phyloP scores from a whole-genome alignment of 1,140 invertebrate species.

The Brachionus asplanchnoidis region DNA sequence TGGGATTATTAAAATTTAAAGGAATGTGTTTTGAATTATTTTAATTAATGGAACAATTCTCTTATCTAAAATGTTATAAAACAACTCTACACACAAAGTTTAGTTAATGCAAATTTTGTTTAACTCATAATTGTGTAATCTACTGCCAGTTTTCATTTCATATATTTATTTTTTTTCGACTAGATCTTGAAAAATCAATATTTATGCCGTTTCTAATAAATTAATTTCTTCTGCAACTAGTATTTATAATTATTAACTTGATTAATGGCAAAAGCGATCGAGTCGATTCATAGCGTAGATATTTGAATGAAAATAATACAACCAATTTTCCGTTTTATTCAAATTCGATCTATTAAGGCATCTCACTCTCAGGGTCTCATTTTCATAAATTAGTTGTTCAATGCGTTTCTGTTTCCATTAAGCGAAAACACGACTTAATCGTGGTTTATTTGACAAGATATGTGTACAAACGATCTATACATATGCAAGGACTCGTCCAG shows the following conservation, averaged over 20 bases:
- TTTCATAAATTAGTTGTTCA: background rate
- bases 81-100: background rate
- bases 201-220: constrained; percentile 41
- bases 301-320: background rate
- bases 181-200: constrained; percentile 40
- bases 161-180: constrained; percentile 10
- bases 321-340: background rate
- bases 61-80: background rate
- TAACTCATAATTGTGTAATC: constrained; percentile 21
- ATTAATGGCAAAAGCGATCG: constrained; percentile 28
- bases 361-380: constrained; percentile 13
- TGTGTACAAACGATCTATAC: constrained; percentile 39
- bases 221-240: constrained; percentile 19
- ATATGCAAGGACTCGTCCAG: constrained; percentile 35
- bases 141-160: background rate
- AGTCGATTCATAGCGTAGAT: background rate
- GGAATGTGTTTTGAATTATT: background rate
- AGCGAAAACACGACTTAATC: background rate
- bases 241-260: constrained; percentile 28
- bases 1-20: background rate
- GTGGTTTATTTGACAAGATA: constrained; percentile 27
- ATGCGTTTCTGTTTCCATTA: constrained; percentile 33
- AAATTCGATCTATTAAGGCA: background rate
- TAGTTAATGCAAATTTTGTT: background rate
- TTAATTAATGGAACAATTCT: background rate